Percentiles rank a stretch among this genome's conserved stretches.
phyloP scores from a whole-genome alignment of 2,888 invertebrate genomes.

The Ceramica pisi region DNA sequence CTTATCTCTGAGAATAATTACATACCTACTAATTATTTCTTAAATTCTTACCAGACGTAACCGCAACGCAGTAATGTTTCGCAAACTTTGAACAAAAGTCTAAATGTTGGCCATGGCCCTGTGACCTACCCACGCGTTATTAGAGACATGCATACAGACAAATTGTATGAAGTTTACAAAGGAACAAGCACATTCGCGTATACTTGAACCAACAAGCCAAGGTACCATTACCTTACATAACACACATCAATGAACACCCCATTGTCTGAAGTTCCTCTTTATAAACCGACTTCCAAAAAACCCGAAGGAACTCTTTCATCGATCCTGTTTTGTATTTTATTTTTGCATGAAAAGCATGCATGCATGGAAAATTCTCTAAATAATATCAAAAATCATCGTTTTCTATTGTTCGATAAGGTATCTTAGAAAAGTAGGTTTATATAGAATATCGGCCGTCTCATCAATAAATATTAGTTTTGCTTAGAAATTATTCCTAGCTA shows the following conservation, averaged over 20 bases:
- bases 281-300: neutral
- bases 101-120: conserved; percentile 45
- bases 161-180: conserved; percentile 9
- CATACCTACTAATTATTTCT: conserved; percentile 27
- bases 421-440: no score
- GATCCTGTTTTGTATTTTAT: neutral
- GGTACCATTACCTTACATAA: conserved; percentile 22
- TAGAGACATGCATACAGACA: neutral
- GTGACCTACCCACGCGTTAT: conserved; percentile 33
- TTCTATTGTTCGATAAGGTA: no score
- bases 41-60: conserved; percentile 19
- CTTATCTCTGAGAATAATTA: neutral
- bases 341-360: no score
- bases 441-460: no score
- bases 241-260: conserved; percentile 46
- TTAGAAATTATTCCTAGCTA: neutral
- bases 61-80: conserved; percentile 35
- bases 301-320: neutral
- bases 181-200: conserved; percentile 6
- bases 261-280: conserved; percentile 18
- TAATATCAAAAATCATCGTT: no score
- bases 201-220: conserved; percentile 19
- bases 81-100: conserved; percentile 51
- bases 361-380: no score
- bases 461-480: no score